These are phyloP conservation scores for Amphipoea lucens DNA, from an alignment of 2,888 invertebrate genomes.

Conservation along the genomic window DNA sequence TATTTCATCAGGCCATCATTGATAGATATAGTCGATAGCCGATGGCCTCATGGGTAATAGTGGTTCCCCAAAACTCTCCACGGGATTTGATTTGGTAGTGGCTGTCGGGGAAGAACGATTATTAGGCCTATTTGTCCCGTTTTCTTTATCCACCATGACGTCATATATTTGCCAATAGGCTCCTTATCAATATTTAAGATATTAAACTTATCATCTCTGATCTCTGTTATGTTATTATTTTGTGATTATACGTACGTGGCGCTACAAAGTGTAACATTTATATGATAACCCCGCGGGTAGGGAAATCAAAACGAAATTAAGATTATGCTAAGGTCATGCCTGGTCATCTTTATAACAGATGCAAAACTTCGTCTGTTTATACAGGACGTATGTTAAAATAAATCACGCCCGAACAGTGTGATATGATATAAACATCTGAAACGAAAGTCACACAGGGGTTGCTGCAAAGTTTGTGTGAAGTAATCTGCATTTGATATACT, in stretches of 20 bases:
- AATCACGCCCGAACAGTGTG: constrained; percentile 27
- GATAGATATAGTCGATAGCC: not conserved
- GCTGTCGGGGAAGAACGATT: not conserved
- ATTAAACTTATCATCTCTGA: constrained; percentile 16
- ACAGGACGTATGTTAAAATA: constrained; percentile 25
- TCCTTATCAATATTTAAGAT: constrained; percentile 21
- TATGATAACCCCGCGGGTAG: constrained; percentile 52
- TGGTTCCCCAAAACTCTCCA: not conserved
- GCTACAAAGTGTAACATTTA: constrained; percentile 33
- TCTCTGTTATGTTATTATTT: constrained; percentile 30
- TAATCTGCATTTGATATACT: not conserved
- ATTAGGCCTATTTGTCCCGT: not conserved
- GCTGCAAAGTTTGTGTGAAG: not conserved
- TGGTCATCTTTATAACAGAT: constrained; percentile 38
- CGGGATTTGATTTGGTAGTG: not conserved
- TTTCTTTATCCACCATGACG: not conserved
- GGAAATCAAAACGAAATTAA: constrained; percentile 54
- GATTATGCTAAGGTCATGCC: constrained; percentile 49
- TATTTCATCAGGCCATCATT: not conserved
- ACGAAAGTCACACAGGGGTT: not conserved
- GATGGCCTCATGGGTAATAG: not conserved
- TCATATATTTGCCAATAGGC: constrained; percentile 9
- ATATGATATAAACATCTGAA: constrained; percentile 5
- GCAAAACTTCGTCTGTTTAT: constrained; percentile 25
- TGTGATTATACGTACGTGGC: constrained; percentile 27